These are phyloP conservation scores for Alligator mississippiensis DNA, from an alignment of 2,113 vertebrate species.

Conservation along the genomic window DNA sequence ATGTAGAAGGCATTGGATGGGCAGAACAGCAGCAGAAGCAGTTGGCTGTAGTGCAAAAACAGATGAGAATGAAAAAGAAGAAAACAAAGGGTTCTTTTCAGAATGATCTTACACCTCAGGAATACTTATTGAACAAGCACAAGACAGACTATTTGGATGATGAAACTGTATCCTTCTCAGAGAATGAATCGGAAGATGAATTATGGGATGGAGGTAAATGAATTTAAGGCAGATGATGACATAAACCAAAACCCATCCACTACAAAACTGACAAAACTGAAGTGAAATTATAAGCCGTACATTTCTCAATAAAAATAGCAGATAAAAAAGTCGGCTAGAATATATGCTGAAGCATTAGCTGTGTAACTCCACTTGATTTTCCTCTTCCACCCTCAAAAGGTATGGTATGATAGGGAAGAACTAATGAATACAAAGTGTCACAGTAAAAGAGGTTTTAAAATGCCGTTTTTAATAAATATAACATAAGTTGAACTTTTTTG, in stretches of 20 bases:
- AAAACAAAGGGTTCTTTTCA: constrained; percentile 37
- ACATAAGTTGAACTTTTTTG: neutral
- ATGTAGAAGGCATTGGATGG: neutral
- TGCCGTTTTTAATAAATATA: neutral
- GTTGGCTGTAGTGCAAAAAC: constrained; percentile 63
- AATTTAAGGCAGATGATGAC: constrained; percentile 29
- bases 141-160: constrained; percentile 29
- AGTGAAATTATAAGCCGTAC: constrained; percentile 8
- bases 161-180: neutral
- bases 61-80: constrained; percentile 65
- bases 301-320: neutral
- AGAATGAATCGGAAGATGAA: constrained; percentile 43
- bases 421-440: neutral
- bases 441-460: neutral
- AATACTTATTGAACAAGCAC: constrained; percentile 51
- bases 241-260: neutral
- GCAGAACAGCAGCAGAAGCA: constrained; percentile 66
- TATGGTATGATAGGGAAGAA: neutral
- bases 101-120: constrained; percentile 61
- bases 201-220: constrained; percentile 32
- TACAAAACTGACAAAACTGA: neutral
- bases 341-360: neutral
- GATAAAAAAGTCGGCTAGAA: neutral
- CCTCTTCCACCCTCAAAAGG: neutral
- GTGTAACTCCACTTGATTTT: neutral